Evolutionary conservation across 2,797 vertebrate species (phyloP), one percentile per base, ranked within the genome.

Genomic region (Paedocypris micromegethes): DNA sequence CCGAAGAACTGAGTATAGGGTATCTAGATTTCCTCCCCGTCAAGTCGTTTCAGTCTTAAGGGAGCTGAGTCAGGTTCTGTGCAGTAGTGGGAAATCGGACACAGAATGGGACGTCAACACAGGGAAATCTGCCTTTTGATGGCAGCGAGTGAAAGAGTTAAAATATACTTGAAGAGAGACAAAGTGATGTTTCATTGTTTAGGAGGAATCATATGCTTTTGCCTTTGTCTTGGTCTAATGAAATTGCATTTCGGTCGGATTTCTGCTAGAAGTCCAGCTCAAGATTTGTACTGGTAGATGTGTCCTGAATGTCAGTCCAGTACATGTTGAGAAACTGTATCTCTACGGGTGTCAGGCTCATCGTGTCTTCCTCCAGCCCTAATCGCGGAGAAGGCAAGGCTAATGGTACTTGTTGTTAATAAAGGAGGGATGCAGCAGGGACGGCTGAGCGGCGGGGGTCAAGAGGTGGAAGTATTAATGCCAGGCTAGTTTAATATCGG

Each of bases 341-440:
- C 23, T 23, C 23, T 23, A 23, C 23, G 23, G 23, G 23, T 23
- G 23, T 23, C 23, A 23, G 23, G 3, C 3, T 37, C 3, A 47
- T 64, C 9, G 40, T 6, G 2, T 57, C 48, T 54, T 64, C 3
- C 9, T 43, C 37, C 50, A 5, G 6, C 41, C 47, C 69, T 64
- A 52, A 58, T 44, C 45, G 51, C 59, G 54, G 61, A 68, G 77
- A 71, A 63, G 56, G 59, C 48, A 41, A 56, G 44, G 50, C 53
- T 75, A 68, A 60, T 45, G 41, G 64, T 51, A 46, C 65, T 68
- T 70, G 65, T 73, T 79, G 72, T 75, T 79, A 79, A 73, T 77
- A 66, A 71, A 50, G 64, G 40, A 4, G 6, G 55, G 55, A 57
- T 37, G 61, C 64, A n/a, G 55, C 38, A 38, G 59, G 55, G 50